phyloP scores from a whole-genome alignment of 2,113 vertebrate species.

The Trogon surrucura region DNA sequence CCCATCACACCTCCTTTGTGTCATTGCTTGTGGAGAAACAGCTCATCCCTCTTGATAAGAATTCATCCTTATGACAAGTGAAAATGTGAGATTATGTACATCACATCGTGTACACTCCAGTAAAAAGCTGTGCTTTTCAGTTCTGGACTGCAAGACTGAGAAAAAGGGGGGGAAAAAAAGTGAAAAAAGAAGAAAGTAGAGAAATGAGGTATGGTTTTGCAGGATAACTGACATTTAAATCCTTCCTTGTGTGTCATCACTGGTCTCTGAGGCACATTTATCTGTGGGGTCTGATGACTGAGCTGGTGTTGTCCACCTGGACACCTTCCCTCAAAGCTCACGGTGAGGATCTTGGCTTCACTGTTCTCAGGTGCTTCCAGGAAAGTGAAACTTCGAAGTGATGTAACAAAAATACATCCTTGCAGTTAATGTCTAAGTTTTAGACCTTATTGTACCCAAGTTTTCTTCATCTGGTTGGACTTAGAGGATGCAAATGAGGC shows the following conservation, averaged over 20 bases:
- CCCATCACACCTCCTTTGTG: neutral
- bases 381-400: neutral
- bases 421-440: neutral
- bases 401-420: neutral
- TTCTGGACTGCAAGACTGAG: neutral
- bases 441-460: neutral
- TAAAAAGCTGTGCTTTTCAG: neutral
- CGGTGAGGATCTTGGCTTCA: neutral
- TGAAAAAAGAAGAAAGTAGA: neutral
- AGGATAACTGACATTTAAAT: neutral
- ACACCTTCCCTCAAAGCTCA: neutral
- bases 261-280: neutral
- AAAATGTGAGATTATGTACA: neutral
- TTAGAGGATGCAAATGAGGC: neutral
- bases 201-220: neutral
- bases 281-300: neutral
- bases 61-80: neutral
- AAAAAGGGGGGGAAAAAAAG: neutral
- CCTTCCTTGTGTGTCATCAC: neutral
- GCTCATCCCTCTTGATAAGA: neutral
- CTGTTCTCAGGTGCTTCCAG: neutral
- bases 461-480: neutral
- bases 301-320: rapidly evolving
- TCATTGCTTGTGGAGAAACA: neutral
- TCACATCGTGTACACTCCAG: neutral